These are phyloP conservation scores for Chaetorhynchus papuensis DNA, from an alignment of 2,113 vertebrate species.

Conservation along the genomic window DNA sequence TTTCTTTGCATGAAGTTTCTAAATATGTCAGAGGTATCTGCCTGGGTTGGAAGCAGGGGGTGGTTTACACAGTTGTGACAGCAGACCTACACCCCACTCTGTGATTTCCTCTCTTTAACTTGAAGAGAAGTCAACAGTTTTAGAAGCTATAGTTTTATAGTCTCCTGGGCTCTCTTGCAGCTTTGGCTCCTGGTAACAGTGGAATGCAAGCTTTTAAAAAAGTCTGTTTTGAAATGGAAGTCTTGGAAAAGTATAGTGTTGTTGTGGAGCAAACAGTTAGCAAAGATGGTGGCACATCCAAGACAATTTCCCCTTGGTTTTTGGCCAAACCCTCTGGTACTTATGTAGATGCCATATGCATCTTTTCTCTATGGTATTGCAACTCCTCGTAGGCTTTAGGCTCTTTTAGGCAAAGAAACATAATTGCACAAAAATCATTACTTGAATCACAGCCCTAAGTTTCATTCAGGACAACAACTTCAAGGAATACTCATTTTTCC, in stretches of 20 bases:
- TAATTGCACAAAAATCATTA: not conserved
- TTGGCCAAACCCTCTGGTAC: slow-evolving; percentile 54
- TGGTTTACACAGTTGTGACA: not conserved
- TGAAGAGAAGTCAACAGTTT: not conserved
- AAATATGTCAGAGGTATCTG: not conserved
- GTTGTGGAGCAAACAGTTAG: slow-evolving; percentile 5
- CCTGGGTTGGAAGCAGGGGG: not conserved
- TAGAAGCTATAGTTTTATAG: not conserved
- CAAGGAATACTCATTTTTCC: not conserved
- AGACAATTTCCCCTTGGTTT: slow-evolving; percentile 49
- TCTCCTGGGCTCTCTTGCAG: not conserved
- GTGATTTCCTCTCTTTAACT: not conserved
- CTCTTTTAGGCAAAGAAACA: slow-evolving; percentile 39
- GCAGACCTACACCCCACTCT: not conserved
- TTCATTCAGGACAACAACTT: slow-evolving; percentile 20
- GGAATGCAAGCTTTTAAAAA: not conserved
- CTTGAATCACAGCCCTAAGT: not conserved
- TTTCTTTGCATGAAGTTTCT: not conserved
- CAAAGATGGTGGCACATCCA: slow-evolving; percentile 22
- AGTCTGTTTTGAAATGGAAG: not conserved
- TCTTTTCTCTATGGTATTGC: slow-evolving; percentile 6
- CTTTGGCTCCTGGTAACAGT: not conserved
- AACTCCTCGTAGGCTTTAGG: slow-evolving; percentile 17
- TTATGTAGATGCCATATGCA: slow-evolving; percentile 57
- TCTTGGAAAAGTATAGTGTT: slow-evolving; percentile 4